phyloP scores from a whole-genome alignment of 2,888 invertebrate species.

The Dicycla oo region DNA sequence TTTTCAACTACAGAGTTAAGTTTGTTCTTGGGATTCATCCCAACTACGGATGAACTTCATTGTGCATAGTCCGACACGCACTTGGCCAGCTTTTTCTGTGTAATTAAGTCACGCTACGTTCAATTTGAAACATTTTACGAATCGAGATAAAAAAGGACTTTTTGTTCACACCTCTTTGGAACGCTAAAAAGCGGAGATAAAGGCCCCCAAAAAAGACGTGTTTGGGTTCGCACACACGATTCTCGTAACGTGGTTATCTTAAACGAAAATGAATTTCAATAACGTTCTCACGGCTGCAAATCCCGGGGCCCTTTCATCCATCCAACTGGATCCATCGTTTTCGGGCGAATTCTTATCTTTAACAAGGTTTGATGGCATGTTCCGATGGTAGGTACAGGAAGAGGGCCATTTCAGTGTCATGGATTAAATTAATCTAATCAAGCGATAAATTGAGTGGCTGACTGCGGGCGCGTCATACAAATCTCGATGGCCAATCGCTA shows the following conservation, averaged over 20 bases:
- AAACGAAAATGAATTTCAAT: conserved; percentile 63
- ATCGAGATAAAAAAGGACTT: conserved; percentile 20
- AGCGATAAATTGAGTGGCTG: conserved; percentile 81
- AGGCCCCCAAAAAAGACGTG: conserved; percentile 36
- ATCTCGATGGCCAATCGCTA: conserved; percentile 51
- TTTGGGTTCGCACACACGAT: conserved; percentile 48
- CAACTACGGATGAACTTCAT: no score
- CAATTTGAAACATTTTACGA: conserved; percentile 21
- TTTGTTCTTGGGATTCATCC: no score
- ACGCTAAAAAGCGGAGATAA: conserved; percentile 53
- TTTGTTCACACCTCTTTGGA: conserved; percentile 40
- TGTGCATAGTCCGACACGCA: no score
- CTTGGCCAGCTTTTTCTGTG: no score
- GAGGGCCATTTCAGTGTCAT: conserved; percentile 83
- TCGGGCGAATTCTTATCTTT: conserved; percentile 79
- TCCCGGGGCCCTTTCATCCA: conserved; percentile 63
- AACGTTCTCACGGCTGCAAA: conserved; percentile 64
- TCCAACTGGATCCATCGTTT: conserved; percentile 70
- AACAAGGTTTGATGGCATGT: conserved; percentile 81
- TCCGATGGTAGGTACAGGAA: conserved; percentile 82
- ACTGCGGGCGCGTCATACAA: conserved; percentile 59
- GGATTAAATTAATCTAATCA: conserved; percentile 88
- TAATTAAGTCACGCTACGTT: conserved; percentile 13
- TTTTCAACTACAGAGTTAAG: no score
- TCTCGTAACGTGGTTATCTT: conserved; percentile 45